Conservation (phyloP, 2,113 vertebrate genomes). For the Nothoprocta perdicaria region DNA sequence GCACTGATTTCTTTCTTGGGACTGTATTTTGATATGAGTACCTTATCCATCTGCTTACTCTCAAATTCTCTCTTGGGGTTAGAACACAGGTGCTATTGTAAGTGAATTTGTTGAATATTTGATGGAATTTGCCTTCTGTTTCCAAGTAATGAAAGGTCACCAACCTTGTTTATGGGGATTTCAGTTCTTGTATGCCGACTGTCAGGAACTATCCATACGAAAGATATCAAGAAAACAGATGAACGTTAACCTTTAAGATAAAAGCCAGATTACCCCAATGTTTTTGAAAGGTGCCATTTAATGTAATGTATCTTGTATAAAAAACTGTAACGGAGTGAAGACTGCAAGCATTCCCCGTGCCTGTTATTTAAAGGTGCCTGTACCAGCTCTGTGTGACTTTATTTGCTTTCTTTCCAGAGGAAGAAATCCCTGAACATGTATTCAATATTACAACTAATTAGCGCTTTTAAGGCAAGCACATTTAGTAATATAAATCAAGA, state of each 20-base stretch:
- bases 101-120: slow-evolving; percentile 64
- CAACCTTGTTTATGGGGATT: slow-evolving; percentile 55
- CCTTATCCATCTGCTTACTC: slow-evolving; percentile 64
- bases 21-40: slow-evolving; percentile 51
- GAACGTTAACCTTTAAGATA: slow-evolving; percentile 52
- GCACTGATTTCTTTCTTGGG: slow-evolving; percentile 43
- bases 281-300: slow-evolving; percentile 17
- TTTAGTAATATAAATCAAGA: background rate
- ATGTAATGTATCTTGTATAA: background rate
- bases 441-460: background rate
- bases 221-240: slow-evolving; percentile 35
- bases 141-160: slow-evolving; percentile 60
- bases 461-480: background rate
- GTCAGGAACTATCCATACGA: background rate
- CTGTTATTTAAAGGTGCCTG: background rate
- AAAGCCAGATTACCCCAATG: slow-evolving; percentile 5
- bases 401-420: background rate
- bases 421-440: background rate
- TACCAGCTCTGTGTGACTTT: background rate
- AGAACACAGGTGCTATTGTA: slow-evolving; percentile 49
- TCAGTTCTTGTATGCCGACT: slow-evolving; percentile 29
- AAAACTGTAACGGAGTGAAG: background rate
- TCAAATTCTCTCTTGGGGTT: slow-evolving; percentile 53
- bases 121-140: slow-evolving; percentile 63
- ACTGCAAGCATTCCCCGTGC: background rate